Percentiles rank a stretch among this genome's conserved stretches.
phyloP scores from a whole-genome alignment of 2,113 vertebrate genomes.

The Fregetta grallaria region DNA sequence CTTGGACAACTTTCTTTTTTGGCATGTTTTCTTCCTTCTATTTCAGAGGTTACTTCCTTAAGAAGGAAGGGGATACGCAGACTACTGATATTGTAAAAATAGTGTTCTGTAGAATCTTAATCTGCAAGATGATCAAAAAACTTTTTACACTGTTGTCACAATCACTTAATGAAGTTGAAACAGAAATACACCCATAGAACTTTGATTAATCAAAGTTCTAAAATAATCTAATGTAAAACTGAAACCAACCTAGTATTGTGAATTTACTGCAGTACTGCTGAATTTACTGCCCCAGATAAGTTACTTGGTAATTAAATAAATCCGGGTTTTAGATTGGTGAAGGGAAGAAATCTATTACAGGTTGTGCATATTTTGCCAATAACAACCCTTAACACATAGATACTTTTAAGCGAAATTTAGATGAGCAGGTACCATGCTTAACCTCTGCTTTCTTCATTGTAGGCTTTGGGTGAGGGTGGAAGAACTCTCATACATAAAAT shows the following conservation, averaged over 20 bases:
- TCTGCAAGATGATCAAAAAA: not conserved
- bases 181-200: not conserved
- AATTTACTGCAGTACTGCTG: not conserved
- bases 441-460: not conserved
- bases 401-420: not conserved
- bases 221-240: not conserved
- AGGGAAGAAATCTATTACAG: not conserved
- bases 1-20: not conserved
- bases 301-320: not conserved
- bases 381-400: not conserved
- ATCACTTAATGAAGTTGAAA: not conserved
- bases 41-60: not conserved
- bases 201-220: not conserved
- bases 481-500: not conserved
- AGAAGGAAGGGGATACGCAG: not conserved
- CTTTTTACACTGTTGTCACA: not conserved
- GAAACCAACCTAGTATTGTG: not conserved
- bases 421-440: not conserved
- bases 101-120: not conserved
- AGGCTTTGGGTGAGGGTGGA: not conserved
- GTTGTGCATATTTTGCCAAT: not conserved
- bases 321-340: not conserved
- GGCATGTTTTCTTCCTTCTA: not conserved
- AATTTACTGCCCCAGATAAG: not conserved
- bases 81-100: not conserved